These are phyloP conservation scores for Parapristionchus giblindavisi DNA, from an alignment of 2,888 invertebrate species.

Conservation along the genomic window DNA sequence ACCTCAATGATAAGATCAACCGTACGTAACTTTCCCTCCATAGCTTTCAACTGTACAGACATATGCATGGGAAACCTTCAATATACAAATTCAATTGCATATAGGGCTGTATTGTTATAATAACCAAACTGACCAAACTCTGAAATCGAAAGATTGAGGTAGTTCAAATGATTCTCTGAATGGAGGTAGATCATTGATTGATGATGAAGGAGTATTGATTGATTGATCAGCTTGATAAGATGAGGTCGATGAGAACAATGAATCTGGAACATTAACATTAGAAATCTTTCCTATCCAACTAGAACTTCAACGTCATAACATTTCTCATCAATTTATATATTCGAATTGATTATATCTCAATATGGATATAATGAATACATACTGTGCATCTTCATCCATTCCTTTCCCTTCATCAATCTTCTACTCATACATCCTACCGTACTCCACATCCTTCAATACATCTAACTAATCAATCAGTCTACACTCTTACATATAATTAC, in stretches of 20 bases:
- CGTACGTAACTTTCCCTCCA: conserved; percentile 65
- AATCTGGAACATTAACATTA: not conserved
- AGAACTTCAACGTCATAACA: not conserved
- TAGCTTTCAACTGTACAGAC: conserved; percentile 64
- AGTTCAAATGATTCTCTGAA: conserved; percentile 35
- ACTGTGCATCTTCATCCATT: not conserved
- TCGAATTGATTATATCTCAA: no score
- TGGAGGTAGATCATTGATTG: conserved; percentile 21
- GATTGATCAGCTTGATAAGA: conserved; percentile 4
- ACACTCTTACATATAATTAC: not conserved
- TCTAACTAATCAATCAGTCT: not conserved
- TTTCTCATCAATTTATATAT: no score
- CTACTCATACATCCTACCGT: conserved; percentile 12
- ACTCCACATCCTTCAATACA: conserved; percentile 20
- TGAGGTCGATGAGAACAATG: not conserved
- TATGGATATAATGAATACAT: not conserved
- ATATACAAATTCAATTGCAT: not conserved
- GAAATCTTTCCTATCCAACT: not conserved
- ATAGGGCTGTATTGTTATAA: not conserved
- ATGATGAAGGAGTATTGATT: conserved; percentile 5
- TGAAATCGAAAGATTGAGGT: conserved; percentile 28
- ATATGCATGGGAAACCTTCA: conserved; percentile 65
- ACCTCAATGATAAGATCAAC: conserved; percentile 67
- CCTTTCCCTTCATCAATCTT: not conserved
- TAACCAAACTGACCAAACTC: conserved; percentile 29